Conservation (phyloP, 2,888 invertebrate species). For the Tholera decimalis region DNA sequence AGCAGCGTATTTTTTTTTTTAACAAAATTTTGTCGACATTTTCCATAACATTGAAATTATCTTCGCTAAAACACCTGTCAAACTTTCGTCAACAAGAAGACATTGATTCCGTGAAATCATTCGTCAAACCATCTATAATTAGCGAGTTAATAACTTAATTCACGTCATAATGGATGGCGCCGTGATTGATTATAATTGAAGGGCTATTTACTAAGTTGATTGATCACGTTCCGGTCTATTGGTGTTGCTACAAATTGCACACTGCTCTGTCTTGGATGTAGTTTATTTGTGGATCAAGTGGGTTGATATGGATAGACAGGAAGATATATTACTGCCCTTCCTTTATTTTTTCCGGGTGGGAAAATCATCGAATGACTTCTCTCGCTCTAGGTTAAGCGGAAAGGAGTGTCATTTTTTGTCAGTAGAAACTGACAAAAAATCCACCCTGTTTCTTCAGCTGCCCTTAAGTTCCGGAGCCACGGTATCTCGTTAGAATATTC, state of each 20-base stretch:
- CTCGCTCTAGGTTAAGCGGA: too few species aligned
- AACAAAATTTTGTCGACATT: too few species aligned
- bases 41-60: neutral
- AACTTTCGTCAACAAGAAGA: neutral
- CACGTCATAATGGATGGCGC: slow-evolving; percentile 41
- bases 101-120: slow-evolving; percentile 24
- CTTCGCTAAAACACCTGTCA: neutral
- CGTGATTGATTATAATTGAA: slow-evolving; percentile 63
- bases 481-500: too few species aligned
- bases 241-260: slow-evolving; percentile 36
- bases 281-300: slow-evolving; percentile 5
- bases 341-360: too few species aligned
- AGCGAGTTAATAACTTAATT: slow-evolving; percentile 52
- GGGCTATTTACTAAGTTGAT: slow-evolving; percentile 59
- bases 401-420: too few species aligned
- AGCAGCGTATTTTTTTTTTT: too few species aligned
- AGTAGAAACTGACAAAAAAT: too few species aligned
- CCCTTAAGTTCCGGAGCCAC: too few species aligned
- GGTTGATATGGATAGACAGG: neutral
- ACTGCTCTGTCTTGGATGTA: slow-evolving; percentile 9
- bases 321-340: neutral
- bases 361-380: too few species aligned
- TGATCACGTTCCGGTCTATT: slow-evolving; percentile 50
- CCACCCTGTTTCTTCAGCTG: too few species aligned
- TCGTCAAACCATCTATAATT: slow-evolving; percentile 33